A percentile compares a stretch with the other conserved stretches of the same genome.
These are phyloP conservation scores for Lacerta bilineata DNA, from an alignment of 2,797 vertebrate species.

Conservation along the genomic window DNA sequence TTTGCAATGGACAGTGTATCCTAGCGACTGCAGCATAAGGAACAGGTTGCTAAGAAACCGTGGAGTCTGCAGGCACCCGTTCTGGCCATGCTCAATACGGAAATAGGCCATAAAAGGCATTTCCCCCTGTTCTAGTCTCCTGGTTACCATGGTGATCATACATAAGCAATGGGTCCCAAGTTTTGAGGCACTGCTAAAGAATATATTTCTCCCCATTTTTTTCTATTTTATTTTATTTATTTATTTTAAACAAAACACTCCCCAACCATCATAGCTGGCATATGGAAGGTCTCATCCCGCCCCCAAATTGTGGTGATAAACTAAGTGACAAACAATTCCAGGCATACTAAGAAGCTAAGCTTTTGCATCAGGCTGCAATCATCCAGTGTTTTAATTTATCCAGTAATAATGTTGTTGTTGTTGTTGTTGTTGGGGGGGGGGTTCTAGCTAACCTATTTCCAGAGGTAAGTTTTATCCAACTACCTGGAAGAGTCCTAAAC, in stretches of 20 bases:
- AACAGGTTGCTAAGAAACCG: constrained; percentile 87
- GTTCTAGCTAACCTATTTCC: neutral
- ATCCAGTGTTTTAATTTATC: neutral
- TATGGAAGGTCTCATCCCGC: too few relatives aligned
- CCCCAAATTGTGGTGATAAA: neutral
- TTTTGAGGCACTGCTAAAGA: constrained; percentile 71
- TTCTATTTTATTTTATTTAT: constrained; percentile 10
- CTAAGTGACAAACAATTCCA: neutral
- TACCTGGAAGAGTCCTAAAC: neutral
- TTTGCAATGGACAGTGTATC: constrained; percentile 72
- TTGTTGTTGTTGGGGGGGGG: too few relatives aligned
- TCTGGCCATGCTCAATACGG: constrained; percentile 81
- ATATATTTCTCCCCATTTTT: constrained; percentile 63
- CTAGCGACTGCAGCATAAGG: constrained; percentile 80
- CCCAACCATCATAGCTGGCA: constrained; percentile 55
- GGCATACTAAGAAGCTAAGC: neutral
- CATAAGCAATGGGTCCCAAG: constrained; percentile 79
- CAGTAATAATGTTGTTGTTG: too few relatives aligned
- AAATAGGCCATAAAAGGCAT: constrained; percentile 84
- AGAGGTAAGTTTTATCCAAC: neutral
- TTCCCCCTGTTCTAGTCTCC: constrained; percentile 78
- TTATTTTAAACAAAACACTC: neutral
- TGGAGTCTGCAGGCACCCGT: constrained; percentile 75
- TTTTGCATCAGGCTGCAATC: neutral
- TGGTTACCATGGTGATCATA: constrained; percentile 82